Evolutionary conservation across 2,888 invertebrate genomes (phyloP).

Genomic region (Cyclophora punctaria): DNA sequence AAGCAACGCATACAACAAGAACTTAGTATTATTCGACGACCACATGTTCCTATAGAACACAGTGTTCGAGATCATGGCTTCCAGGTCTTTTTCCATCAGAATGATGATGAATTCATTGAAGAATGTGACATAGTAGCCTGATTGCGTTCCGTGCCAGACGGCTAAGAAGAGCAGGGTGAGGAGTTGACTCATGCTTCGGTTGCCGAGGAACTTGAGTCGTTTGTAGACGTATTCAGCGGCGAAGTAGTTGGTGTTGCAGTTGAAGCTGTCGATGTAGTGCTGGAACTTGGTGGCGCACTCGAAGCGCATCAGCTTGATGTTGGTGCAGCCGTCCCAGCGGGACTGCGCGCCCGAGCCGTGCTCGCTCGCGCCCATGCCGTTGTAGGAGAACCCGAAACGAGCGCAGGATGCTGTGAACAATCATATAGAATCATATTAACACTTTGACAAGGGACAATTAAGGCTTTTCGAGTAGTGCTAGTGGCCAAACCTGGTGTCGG

Average conservation of each 20-base stretch:
- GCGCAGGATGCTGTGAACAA: slow-evolving; percentile 60
- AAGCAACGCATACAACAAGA: slow-evolving; percentile 73
- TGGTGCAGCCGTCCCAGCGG: slow-evolving; percentile 92
- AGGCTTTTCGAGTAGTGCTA: no score
- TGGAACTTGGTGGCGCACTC: slow-evolving; percentile 90
- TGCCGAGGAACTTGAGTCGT: slow-evolving; percentile 91
- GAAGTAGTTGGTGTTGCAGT: slow-evolving; percentile 97
- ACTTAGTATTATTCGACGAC: slow-evolving; percentile 43
- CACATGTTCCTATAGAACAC: slow-evolving; percentile 62
- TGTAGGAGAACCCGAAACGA: slow-evolving; percentile 86
- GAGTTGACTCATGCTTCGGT: slow-evolving; percentile 86
- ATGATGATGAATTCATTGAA: slow-evolving; percentile 93
- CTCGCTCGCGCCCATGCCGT: slow-evolving; percentile 80
- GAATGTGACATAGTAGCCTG: slow-evolving; percentile 96
- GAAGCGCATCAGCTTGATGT: slow-evolving; percentile 87
- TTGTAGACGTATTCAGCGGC: slow-evolving; percentile 96
- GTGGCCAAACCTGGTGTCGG: no score
- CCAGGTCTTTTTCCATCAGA: slow-evolving; percentile 86
- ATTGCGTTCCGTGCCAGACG: slow-evolving; percentile 96
- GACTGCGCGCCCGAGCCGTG: slow-evolving; percentile 16
- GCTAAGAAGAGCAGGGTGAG: slow-evolving; percentile 91
- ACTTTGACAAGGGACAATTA: no score
- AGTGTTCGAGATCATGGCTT: slow-evolving; percentile 71
- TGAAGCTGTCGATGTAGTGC: slow-evolving; percentile 93
- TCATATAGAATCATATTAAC: no score